Conservation (phyloP, 2,888 invertebrate species). For the Caenorhabditis japonica region DNA sequence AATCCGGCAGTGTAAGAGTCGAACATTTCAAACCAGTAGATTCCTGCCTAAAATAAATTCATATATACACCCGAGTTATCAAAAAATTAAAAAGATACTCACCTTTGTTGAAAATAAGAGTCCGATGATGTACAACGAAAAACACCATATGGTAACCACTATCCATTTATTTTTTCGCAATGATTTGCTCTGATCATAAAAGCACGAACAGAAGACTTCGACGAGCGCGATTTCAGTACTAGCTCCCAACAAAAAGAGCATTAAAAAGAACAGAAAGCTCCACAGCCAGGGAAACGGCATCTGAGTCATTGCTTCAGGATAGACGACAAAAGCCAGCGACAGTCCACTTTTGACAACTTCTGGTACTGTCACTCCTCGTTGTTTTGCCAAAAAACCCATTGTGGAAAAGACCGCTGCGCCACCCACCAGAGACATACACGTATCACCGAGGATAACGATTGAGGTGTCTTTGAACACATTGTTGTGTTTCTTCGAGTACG, state of each 20-base stretch:
- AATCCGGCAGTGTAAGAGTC: slow-evolving; percentile 38
- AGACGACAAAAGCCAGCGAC: slow-evolving; percentile 78
- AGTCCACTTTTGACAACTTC: slow-evolving; percentile 73
- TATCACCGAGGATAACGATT: slow-evolving; percentile 69
- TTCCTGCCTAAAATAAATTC: slow-evolving; percentile 31
- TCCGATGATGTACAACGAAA: slow-evolving; percentile 21
- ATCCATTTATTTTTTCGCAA: slow-evolving; percentile 37
- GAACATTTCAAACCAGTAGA: slow-evolving; percentile 43
- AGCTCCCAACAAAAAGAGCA: slow-evolving; percentile 78
- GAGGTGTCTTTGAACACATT: slow-evolving; percentile 69
- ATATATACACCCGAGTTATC: too few relatives aligned
- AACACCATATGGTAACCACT: slow-evolving; percentile 30
- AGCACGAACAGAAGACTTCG: slow-evolving; percentile 47
- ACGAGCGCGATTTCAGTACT: slow-evolving; percentile 49
- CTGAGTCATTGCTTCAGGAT: slow-evolving; percentile 77
- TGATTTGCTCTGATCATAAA: slow-evolving; percentile 26
- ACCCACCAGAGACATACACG: slow-evolving; percentile 61
- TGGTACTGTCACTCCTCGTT: slow-evolving; percentile 27
- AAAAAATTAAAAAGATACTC: too few relatives aligned
- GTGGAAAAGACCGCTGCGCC: slow-evolving; percentile 66
- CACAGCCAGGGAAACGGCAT: slow-evolving; percentile 77
- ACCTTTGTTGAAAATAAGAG: slow-evolving; percentile 28
- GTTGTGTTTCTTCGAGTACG: slow-evolving; percentile 66
- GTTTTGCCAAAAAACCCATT: slow-evolving; percentile 62
- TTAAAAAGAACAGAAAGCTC: slow-evolving; percentile 78